phyloP scores from a whole-genome alignment of 2,113 vertebrate genomes.

The Hyla sarda region DNA sequence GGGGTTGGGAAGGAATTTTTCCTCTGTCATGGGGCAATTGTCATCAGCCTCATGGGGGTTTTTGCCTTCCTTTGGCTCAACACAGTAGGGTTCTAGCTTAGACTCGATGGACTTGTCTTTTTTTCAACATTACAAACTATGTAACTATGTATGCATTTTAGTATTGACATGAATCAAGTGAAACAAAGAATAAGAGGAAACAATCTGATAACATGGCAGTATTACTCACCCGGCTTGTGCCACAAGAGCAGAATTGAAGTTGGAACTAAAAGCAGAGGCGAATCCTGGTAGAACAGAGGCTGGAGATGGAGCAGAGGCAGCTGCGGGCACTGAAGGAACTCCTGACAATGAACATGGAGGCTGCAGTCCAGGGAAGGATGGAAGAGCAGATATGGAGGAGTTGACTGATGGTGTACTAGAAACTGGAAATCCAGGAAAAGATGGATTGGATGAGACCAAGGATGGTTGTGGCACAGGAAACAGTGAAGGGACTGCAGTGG shows the following conservation, averaged over 20 bases:
- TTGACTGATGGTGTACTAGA: conserved; percentile 83
- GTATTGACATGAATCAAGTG: not conserved
- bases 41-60: too few species aligned
- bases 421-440: conserved; percentile 87
- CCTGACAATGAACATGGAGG: conserved; percentile 84
- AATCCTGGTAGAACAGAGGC: conserved; percentile 92
- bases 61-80: too few species aligned
- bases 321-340: conserved; percentile 84
- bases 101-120: too few species aligned
- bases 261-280: conserved; percentile 95
- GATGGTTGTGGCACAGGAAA: conserved; percentile 82
- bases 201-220: not conserved
- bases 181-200: conserved; percentile 8
- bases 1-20: too few species aligned
- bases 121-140: too few species aligned
- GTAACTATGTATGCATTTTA: too few species aligned
- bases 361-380: conserved; percentile 90
- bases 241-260: conserved; percentile 90
- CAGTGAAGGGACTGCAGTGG: conserved; percentile 82
- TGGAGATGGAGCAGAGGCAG: conserved; percentile 76
- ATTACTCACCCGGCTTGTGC: conserved; percentile 82
- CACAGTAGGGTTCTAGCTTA: too few species aligned
- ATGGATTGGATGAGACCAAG: conserved; percentile 76
- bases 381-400: conserved; percentile 86
- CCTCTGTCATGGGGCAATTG: too few species aligned